Evolutionary conservation across 1,140 invertebrate genomes (phyloP), one percentile per base, ranked within the genome.

Genomic region (Trichogramma pretiosum): DNA sequence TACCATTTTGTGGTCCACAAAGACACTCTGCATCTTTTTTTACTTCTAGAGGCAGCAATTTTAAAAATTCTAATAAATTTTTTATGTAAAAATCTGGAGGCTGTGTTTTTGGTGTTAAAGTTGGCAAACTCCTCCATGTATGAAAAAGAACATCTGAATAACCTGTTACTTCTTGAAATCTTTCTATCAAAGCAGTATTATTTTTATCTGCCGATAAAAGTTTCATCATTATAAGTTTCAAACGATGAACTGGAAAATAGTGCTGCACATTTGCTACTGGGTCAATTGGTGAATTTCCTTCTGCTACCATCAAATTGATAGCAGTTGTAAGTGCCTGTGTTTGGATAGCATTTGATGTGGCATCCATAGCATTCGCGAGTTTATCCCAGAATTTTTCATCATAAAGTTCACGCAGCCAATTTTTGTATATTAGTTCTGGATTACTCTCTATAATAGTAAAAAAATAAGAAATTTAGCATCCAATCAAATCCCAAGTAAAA

Each of bases 31-130:
- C 35, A 26, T 59, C 58, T 34, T 70, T 65, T 3, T 57, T 60
- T 14, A 77, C 75, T 57, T 77, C 75, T 26, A 66, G 64, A 54
- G 74, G 62, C 46, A 84, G 59, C 62, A 78, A 77, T 59, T 84
- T 76, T 22, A 87, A 56, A 14, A 89, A 62, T 42, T 79, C 74
- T 21, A 88, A 64, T 55, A 83, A 80, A 67, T 87, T 88, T 47
- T 79, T 72, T 45, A 85, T 79, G 59, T 82, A 84, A 32, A 72
- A 61, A 52, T 79, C 73, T 38, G 73, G 77, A 23, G 79, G 77
- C 34, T 79, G 75, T 16, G 65, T 69, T 58, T 78, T 75, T 8
- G 70, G 67, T 28, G 74, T 75, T 23, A 81, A 44, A n/a, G 67
- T 64, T 5, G 72, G 72, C 53, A 81, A 60, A 17, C 77, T 58